phyloP scores from a whole-genome alignment of 2,888 invertebrate species.

The Hipparchia semele region DNA sequence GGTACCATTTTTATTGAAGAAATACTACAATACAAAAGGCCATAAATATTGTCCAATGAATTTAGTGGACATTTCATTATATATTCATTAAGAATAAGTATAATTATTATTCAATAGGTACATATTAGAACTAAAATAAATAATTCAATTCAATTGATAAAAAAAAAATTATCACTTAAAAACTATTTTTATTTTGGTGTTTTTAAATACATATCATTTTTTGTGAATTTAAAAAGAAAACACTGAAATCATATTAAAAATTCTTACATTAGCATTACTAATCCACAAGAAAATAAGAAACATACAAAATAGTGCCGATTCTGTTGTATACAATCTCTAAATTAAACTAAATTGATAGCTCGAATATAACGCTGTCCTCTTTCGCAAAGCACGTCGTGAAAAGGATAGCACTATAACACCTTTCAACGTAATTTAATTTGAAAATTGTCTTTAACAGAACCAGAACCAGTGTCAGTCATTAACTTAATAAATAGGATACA shows the following conservation, averaged over 20 bases:
- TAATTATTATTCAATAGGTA: slow-evolving; percentile 22
- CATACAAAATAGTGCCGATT: not conserved
- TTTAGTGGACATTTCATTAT: slow-evolving; percentile 40
- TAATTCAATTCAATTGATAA: slow-evolving; percentile 31
- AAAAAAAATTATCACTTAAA: slow-evolving; percentile 29
- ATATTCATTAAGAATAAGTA: slow-evolving; percentile 5
- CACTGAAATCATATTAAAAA: not conserved
- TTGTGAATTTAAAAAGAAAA: not conserved
- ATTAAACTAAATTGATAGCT: not conserved
- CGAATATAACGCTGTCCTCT: not conserved
- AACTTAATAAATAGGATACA: not conserved
- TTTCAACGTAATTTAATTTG: not conserved
- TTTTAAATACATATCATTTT: slow-evolving; percentile 30
- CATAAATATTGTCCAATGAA: slow-evolving; percentile 41
- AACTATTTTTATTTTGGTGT: slow-evolving; percentile 45
- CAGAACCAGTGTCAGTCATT: not conserved
- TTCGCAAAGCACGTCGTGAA: not conserved
- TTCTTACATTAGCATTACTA: not conserved
- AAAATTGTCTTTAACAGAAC: not conserved
- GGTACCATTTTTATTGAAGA: slow-evolving; percentile 13
- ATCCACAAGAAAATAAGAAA: too few species aligned
- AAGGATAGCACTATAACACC: not conserved
- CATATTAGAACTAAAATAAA: slow-evolving; percentile 24
- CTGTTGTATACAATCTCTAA: not conserved
- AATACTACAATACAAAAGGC: slow-evolving; percentile 30